These are phyloP conservation scores for Tenthredo mesomela DNA, from an alignment of 2,888 invertebrate genomes.

Conservation along the genomic window DNA sequence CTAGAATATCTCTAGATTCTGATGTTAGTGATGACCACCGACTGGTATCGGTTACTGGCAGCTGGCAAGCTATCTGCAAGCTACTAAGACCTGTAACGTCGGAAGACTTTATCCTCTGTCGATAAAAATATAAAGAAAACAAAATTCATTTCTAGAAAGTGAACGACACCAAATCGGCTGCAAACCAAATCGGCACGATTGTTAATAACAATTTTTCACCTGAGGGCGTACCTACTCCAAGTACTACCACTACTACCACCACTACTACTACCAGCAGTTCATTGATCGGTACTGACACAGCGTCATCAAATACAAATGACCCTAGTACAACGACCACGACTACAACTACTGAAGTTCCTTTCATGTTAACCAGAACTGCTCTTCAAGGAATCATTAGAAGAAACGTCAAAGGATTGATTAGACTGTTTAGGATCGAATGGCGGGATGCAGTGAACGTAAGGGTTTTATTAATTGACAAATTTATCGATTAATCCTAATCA, in stretches of 20 bases:
- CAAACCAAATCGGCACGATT: slow-evolving; percentile 76
- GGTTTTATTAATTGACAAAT: slow-evolving; percentile 38
- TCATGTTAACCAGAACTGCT: slow-evolving; percentile 75
- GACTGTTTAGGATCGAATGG: slow-evolving; percentile 79
- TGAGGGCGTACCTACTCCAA: slow-evolving; percentile 66
- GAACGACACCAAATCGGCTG: slow-evolving; percentile 78
- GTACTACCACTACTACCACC: not conserved
- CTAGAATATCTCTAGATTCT: not conserved
- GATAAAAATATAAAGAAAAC: not conserved
- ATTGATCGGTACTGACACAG: not conserved
- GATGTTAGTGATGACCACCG: not conserved
- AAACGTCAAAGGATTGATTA: slow-evolving; percentile 78
- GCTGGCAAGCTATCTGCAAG: not conserved
- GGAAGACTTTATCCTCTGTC: not conserved
- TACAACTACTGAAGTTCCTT: slow-evolving; percentile 73
- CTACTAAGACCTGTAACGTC: not conserved
- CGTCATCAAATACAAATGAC: slow-evolving; percentile 41
- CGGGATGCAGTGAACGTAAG: slow-evolving; percentile 79
- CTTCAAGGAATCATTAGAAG: slow-evolving; percentile 77
- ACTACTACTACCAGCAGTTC: slow-evolving; percentile 54
- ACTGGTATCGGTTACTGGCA: not conserved
- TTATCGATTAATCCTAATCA: not conserved
- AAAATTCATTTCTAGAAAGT: slow-evolving; percentile 76
- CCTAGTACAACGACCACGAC: slow-evolving; percentile 71
- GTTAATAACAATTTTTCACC: slow-evolving; percentile 76